Conservation (phyloP, 2,797 vertebrate species). For the Neoniphon sammara region DNA sequence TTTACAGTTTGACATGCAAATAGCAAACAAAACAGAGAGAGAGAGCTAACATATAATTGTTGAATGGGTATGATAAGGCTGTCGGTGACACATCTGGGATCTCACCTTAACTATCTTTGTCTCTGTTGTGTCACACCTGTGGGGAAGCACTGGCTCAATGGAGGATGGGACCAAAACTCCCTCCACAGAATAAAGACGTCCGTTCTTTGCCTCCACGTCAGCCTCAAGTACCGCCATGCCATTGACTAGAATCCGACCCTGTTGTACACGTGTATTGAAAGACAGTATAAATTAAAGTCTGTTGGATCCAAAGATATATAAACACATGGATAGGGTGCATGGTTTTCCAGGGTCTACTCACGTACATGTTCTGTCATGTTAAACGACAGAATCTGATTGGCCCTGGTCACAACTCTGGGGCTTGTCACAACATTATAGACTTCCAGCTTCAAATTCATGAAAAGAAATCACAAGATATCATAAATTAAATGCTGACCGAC, state of each 20-base stretch:
- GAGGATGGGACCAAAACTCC: conserved; percentile 88
- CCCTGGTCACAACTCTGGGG: conserved; percentile 82
- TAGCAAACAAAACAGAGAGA: not conserved
- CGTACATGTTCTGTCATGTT: conserved; percentile 82
- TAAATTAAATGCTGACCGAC: no score
- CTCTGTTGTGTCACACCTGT: conserved; percentile 85
- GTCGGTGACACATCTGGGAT: not conserved
- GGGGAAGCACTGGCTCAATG: conserved; percentile 91
- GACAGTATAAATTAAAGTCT: no score
- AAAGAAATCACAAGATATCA: not conserved
- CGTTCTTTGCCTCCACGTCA: conserved; percentile 89
- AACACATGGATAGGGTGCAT: no score
- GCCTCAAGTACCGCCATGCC: conserved; percentile 84
- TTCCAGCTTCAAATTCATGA: conserved; percentile 82
- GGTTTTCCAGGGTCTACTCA: not conserved
- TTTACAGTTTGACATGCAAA: no score
- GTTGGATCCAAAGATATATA: no score
- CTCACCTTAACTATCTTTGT: conserved; percentile 73
- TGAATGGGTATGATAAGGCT: not conserved
- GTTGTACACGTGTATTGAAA: not conserved
- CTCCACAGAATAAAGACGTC: conserved; percentile 87
- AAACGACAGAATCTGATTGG: conserved; percentile 88
- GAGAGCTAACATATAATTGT: not conserved
- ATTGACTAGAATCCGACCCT: conserved; percentile 90
- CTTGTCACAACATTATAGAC: conserved; percentile 83